Evolutionary conservation across 2,888 invertebrate species (phyloP).

Genomic region (Congeria kusceri): DNA sequence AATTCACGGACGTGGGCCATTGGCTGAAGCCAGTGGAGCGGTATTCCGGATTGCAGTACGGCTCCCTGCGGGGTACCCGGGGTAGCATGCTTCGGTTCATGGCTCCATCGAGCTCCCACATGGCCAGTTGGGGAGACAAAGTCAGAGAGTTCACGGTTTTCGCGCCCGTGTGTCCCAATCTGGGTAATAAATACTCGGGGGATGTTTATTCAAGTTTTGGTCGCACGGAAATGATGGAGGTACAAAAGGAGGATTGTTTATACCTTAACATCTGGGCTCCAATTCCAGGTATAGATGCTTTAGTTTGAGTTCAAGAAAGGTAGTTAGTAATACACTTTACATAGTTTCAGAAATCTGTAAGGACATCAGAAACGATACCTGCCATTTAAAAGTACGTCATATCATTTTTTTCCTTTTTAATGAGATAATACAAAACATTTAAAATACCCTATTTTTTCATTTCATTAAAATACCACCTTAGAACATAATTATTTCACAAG

Average conservation of each 20-base stretch:
- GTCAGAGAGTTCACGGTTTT: slow-evolving; percentile 36
- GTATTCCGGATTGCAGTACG: slow-evolving; percentile 49
- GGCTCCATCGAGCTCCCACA: slow-evolving; percentile 31
- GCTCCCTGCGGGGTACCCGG: slow-evolving; percentile 32
- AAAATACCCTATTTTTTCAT: too few species aligned
- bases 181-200: slow-evolving; percentile 11
- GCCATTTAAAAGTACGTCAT: too few species aligned
- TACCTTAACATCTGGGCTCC: slow-evolving; percentile 58
- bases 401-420: too few species aligned
- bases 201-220: not conserved
- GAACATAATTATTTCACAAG: too few species aligned
- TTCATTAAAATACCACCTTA: too few species aligned
- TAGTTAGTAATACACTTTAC: too few species aligned
- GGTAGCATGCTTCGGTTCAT: slow-evolving; percentile 44
- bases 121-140: slow-evolving; percentile 42
- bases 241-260: slow-evolving; percentile 50
- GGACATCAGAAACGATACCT: too few species aligned
- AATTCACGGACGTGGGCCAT: slow-evolving; percentile 43
- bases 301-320: too few species aligned
- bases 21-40: slow-evolving; percentile 42
- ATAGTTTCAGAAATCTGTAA: too few species aligned
- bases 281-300: slow-evolving; percentile 31
- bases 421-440: too few species aligned
- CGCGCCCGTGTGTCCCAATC: slow-evolving; percentile 50
- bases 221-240: slow-evolving; percentile 31